These are phyloP conservation scores for Myrmecophaga tridactyla DNA, from an alignment of 2,113 vertebrate species.

Conservation along the genomic window DNA sequence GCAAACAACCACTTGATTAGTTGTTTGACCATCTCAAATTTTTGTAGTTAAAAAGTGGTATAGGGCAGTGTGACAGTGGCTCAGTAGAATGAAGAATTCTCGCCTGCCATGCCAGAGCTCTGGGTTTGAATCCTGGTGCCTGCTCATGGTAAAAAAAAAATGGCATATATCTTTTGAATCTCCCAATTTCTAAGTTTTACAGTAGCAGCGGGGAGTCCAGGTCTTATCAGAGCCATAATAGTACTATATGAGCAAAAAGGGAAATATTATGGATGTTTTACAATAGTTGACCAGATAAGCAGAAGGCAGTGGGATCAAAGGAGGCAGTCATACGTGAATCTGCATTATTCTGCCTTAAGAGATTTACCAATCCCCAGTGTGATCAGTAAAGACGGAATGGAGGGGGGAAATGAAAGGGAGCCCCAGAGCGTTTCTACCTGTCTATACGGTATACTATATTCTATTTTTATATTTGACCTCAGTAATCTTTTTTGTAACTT, in stretches of 20 bases:
- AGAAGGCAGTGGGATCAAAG: background rate
- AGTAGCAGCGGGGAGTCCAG: background rate
- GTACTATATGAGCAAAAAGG: background rate
- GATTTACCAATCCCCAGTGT: background rate
- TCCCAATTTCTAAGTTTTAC: background rate
- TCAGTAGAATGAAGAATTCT: too few species aligned
- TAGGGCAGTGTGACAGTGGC: too few species aligned
- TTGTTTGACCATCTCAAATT: background rate
- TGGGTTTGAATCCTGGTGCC: too few species aligned
- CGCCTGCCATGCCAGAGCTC: too few species aligned
- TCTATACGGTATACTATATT: background rate
- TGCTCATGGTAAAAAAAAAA: background rate
- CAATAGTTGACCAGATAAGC: background rate
- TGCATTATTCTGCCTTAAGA: background rate
- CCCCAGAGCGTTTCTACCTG: background rate
- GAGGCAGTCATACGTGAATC: background rate
- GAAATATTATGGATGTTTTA: background rate
- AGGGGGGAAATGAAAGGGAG: background rate
- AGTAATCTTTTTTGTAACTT: too few species aligned
- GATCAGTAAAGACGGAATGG: background rate
- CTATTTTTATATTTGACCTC: background rate
- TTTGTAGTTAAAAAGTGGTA: background rate
- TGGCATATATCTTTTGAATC: background rate
- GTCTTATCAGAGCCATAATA: background rate
- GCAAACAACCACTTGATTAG: background rate